Conservation (phyloP, 2,888 invertebrate genomes). For the Aleiodes alternator region DNA sequence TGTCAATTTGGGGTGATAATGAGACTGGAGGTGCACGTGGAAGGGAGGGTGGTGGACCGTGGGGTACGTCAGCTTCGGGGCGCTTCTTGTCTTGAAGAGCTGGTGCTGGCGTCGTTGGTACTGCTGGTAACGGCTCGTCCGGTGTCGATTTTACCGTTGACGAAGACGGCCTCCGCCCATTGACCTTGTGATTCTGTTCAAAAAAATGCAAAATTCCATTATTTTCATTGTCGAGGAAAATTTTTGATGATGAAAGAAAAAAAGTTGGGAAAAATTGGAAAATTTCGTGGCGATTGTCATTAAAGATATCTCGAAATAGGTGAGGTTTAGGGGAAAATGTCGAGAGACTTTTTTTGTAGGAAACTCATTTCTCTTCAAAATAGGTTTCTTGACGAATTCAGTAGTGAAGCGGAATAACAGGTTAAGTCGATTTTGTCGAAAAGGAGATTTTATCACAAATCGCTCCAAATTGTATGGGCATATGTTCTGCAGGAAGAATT, state of each 20-base stretch:
- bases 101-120: conserved; percentile 72
- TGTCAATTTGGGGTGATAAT: conserved; percentile 62
- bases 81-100: conserved; percentile 72
- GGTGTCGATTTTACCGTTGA: conserved; percentile 73
- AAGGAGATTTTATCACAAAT: no score
- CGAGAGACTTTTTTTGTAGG: no score
- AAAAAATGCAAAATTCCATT: conserved; percentile 44
- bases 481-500: no score
- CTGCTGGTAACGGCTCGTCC: conserved; percentile 73
- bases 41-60: conserved; percentile 72
- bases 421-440: no score
- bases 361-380: no score
- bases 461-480: no score
- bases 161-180: conserved; percentile 77
- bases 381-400: no score
- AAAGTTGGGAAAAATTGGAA: no score
- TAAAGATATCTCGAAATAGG: no score
- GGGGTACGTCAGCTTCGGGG: conserved; percentile 72
- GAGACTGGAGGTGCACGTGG: conserved; percentile 69
- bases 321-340: no score
- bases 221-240: conserved; percentile 27
- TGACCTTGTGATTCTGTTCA: conserved; percentile 76
- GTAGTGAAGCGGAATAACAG: no score
- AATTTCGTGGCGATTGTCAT: not conserved
- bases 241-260: not conserved